Percentiles rank a stretch among this genome's conserved stretches.
Conservation (phyloP, 2,888 invertebrate species). For the Tipula confusa region DNA sequence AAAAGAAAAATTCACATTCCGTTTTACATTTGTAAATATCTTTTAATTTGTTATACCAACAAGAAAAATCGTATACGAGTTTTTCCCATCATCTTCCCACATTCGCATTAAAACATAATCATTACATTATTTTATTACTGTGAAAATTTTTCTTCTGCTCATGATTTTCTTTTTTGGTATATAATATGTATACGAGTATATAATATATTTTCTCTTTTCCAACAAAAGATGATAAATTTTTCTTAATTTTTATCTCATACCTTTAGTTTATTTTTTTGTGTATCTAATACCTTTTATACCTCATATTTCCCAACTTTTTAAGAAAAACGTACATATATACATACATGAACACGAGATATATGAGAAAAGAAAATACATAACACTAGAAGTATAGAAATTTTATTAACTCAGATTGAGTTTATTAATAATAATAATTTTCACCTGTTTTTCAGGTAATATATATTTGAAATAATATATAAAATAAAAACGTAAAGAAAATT, state of each 20-base stretch:
- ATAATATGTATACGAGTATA: no score
- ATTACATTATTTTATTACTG: background rate
- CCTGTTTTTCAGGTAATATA: background rate
- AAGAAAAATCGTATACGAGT: background rate
- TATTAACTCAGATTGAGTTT: background rate
- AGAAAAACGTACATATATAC: background rate
- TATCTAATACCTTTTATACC: background rate
- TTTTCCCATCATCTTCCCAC: background rate
- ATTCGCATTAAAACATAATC: background rate
- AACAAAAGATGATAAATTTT: background rate
- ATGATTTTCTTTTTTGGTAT: background rate
- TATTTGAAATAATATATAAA: background rate
- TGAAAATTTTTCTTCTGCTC: background rate
- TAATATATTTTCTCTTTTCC: background rate
- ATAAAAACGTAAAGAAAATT: background rate
- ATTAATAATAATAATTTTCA: background rate
- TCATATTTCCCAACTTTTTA: background rate
- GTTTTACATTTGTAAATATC: background rate
- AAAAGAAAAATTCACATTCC: background rate
- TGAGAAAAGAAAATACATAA: background rate
- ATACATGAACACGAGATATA: background rate
- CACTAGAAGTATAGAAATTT: background rate
- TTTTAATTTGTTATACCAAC: background rate
- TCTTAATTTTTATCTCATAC: background rate
- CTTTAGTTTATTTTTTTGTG: background rate